Conservation (phyloP, 2,888 invertebrate species). For the Caenorhabditis doughertyi region DNA sequence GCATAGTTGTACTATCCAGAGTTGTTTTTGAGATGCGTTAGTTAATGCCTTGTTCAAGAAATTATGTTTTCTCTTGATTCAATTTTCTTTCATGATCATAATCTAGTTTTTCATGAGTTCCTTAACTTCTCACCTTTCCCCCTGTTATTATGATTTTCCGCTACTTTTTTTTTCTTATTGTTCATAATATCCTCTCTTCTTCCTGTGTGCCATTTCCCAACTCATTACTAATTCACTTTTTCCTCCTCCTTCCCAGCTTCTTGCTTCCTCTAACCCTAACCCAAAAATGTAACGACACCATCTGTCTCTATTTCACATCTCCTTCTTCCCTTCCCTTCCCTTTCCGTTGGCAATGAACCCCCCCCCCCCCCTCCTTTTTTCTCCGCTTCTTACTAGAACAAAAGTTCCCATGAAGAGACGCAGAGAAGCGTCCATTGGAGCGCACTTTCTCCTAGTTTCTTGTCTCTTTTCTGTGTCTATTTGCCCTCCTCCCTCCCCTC, state of each 20-base stretch:
- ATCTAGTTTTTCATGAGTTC: too few species aligned
- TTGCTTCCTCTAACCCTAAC: background rate
- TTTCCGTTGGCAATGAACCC: background rate
- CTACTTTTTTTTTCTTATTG: too few species aligned
- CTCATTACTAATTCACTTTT: background rate
- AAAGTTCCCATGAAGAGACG: background rate
- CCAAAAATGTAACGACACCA: background rate
- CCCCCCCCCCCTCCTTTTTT: background rate
- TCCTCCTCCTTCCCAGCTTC: background rate
- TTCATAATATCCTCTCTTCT: too few species aligned
- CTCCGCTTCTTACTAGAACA: background rate
- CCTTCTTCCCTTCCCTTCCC: background rate
- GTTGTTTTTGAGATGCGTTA: too few species aligned
- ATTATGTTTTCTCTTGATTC: too few species aligned
- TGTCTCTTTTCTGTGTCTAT: slow-evolving; percentile 1
- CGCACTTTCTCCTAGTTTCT: slow-evolving; percentile 14
- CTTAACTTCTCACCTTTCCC: too few species aligned
- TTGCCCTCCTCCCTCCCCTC: background rate
- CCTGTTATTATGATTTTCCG: too few species aligned
- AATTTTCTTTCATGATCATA: too few species aligned
- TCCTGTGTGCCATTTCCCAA: too few species aligned
- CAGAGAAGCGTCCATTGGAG: slow-evolving; percentile 6
- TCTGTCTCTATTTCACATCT: background rate
- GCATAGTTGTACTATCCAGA: too few species aligned
- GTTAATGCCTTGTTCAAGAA: too few species aligned